Base-by-base conservation (phyloP, 2,797 vertebrate species). In the Betta splendens region DNA sequence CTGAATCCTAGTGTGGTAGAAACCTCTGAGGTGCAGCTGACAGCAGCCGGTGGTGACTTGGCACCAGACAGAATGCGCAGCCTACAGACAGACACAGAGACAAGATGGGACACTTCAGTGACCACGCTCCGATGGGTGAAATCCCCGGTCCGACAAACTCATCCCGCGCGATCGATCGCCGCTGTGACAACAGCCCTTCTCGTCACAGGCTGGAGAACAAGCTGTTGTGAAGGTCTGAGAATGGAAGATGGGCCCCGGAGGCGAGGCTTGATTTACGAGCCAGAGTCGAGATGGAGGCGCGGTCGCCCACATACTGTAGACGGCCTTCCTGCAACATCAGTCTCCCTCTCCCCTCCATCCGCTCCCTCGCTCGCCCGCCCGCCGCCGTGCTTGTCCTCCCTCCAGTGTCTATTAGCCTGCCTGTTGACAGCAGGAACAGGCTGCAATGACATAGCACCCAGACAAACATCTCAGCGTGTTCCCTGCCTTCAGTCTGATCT, bases 171-270 rank as follows among this genome's bases (percentile, higher is more conserved):
- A 89, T 89, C 83, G 85, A 89, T 91, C 71, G 84, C 82, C 71
- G 60, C 85, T 76, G 79, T 87, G 88, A 89, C 87, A 84, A 84
- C 86, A 78, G 78, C 64, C 51, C 75, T 44, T 77, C 84, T 81
- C 75, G 84, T 88, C 85, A 85, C 87, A 85, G 81, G 68, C 85
- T 63, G 75, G 58, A 77, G 84, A 91, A 86, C 87, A 89, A 85
- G 87, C 78, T 79, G 84, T 80, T 84, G 80, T 75, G 82, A 81
- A 86, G 84, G 86, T 82, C 87, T 86, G 85, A 85, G 83, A 71
- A 83, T 48, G 79, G 81, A 70, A 85, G 83, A 87, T 85, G 77
- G 80, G 80, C 70, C 82, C 86, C 55, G 46, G 51, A 80, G 85
- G 85, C 81, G 69, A 84, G 55, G 57, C 62, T 79, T 85, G 86